A percentile compares a stretch with the other conserved stretches of the same genome.
phyloP scores from a whole-genome alignment of 1,140 invertebrate genomes.

The Drosophila ogumai region DNA sequence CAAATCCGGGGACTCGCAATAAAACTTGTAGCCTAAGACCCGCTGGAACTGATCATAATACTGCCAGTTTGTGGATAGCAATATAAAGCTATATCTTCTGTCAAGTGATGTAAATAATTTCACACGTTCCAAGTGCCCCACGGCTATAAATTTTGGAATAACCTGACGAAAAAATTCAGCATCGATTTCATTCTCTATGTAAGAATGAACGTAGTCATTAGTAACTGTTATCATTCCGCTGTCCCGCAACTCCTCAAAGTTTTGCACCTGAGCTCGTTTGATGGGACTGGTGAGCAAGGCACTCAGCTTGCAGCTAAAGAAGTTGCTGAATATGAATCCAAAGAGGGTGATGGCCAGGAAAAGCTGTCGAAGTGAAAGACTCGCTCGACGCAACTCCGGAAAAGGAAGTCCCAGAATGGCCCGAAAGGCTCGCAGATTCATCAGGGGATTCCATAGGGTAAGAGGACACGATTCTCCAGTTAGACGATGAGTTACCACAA shows the following conservation, averaged over 20 bases:
- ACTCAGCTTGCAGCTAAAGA: slow-evolving; percentile 44
- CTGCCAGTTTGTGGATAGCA: background rate
- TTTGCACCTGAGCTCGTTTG: background rate
- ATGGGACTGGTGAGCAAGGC: slow-evolving; percentile 36
- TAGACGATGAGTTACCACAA: slow-evolving; percentile 5
- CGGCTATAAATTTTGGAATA: background rate
- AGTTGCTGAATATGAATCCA: slow-evolving; percentile 32
- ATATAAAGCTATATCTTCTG: background rate
- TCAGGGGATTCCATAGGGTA: slow-evolving; percentile 1
- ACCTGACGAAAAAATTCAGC: background rate
- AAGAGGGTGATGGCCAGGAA: slow-evolving; percentile 43
- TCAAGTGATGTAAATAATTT: background rate
- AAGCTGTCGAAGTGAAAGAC: slow-evolving; percentile 29
- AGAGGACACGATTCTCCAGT: background rate
- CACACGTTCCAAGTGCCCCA: background rate
- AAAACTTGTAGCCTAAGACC: background rate
- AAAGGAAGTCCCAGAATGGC: slow-evolving; percentile 42
- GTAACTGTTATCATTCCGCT: slow-evolving; percentile 27
- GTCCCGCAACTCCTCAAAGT: slow-evolving; percentile 28
- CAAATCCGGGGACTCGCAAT: slow-evolving; percentile 9
- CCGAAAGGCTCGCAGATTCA: slow-evolving; percentile 38
- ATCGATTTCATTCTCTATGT: background rate
- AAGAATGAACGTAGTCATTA: background rate
- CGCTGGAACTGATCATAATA: slow-evolving; percentile 1
- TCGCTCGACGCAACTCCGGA: background rate